Evolutionary conservation across 1,140 invertebrate species (phyloP), one percentile per base, ranked within the genome.

Genomic region (Papilio xuthus): DNA sequence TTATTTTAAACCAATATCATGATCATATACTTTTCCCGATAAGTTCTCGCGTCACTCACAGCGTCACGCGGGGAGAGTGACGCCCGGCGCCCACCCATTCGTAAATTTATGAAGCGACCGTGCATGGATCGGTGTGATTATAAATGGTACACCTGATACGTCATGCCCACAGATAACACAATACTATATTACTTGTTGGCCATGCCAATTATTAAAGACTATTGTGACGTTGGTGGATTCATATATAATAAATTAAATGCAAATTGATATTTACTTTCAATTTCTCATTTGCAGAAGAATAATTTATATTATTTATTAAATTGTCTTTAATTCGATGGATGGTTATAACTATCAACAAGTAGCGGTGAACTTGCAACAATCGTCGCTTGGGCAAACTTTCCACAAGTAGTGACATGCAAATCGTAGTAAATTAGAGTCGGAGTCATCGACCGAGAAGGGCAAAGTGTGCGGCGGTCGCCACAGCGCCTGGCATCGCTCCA

Each of bases 401-500:
- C 50, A n/a, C 50, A 53, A 53, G 50, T 53, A 53, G 50, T 9
- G 60, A 67, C 26, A 28, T 67, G 23, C 60, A 67, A 67, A 28
- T 67, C 26, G 26, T 28, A 28, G 60, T 13, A 15, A 67, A 67
- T 28, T 67, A 67, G 60, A 67, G 10, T 15, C 86, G 85, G 87
- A 86, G 89, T 89, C 88, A 84, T 85, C 87, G 87, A 89, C 89
- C 88, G 82, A 37, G 4, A 7, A 37, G 78, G 78, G 79, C 77
- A 7, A 37, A 37, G 32, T 37, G 32, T 80, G 60, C 9, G 20
- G 23, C 10, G 23, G 20, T 15, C 23, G 56, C 56, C 56, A 15
- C 72, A 26, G 56, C 56, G 56, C 20, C 60, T 67, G 60, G 60
- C 60, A 67, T 23, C 60, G 60, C 26, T 67, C 60, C 60, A 67